Percentiles rank a stretch among this genome's conserved stretches.
These are phyloP conservation scores for Atherinomorus stipes DNA, from an alignment of 2,113 vertebrate species.

Conservation along the genomic window DNA sequence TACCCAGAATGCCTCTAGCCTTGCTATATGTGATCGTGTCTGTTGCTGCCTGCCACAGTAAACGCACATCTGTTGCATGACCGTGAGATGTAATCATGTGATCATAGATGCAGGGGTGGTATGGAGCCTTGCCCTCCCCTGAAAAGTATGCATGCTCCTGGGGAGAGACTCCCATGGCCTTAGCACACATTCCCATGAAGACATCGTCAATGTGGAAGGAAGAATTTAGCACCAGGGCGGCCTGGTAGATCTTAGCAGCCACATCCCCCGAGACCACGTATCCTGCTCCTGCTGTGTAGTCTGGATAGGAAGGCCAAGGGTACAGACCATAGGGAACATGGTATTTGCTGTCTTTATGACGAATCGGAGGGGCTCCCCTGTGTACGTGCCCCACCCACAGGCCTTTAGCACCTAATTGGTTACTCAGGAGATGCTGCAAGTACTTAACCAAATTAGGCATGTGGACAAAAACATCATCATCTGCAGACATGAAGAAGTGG, in stretches of 20 bases:
- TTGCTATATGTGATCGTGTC: slow-evolving; percentile 75
- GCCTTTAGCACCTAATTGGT: slow-evolving; percentile 78
- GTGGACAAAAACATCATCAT: slow-evolving; percentile 96
- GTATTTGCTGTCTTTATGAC: slow-evolving; percentile 91
- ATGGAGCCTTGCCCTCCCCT: slow-evolving; percentile 89
- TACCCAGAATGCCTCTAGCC: slow-evolving; percentile 82
- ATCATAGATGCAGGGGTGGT: slow-evolving; percentile 94
- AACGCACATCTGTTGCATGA: slow-evolving; percentile 84
- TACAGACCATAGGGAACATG: slow-evolving; percentile 90
- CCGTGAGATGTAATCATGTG: slow-evolving; percentile 96
- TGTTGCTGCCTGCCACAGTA: slow-evolving; percentile 88
- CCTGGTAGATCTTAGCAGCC: slow-evolving; percentile 89
- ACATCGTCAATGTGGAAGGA: slow-evolving; percentile 95
- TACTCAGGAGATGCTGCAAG: slow-evolving; percentile 82
- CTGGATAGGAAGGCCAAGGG: slow-evolving; percentile 92
- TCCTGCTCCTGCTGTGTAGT: slow-evolving; percentile 93
- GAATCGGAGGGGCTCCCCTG: slow-evolving; percentile 87
- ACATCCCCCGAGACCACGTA: slow-evolving; percentile 92
- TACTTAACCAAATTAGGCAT: slow-evolving; percentile 91
- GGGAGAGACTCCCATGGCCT: slow-evolving; percentile 87
- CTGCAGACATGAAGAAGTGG: slow-evolving; percentile 92
- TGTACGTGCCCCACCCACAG: slow-evolving; percentile 94
- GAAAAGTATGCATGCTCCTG: slow-evolving; percentile 90
- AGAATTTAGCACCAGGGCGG: slow-evolving; percentile 87
- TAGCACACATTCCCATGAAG: slow-evolving; percentile 97